These are phyloP conservation scores for Drosophila arizonae DNA, from an alignment of 1,140 invertebrate genomes.

Conservation along the genomic window DNA sequence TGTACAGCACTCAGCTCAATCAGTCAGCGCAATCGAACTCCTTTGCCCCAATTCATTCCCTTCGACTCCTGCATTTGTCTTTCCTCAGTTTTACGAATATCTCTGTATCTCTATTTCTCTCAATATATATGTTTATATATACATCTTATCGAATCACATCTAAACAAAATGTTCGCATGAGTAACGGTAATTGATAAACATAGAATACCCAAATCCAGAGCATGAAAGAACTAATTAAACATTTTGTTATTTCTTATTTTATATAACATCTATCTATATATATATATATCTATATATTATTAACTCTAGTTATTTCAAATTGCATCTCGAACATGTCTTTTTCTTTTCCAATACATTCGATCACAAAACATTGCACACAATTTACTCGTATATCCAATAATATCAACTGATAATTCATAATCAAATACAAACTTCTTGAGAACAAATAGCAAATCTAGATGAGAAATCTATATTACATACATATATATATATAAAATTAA, in stretches of 20 bases:
- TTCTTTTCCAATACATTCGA: constrained; percentile 18
- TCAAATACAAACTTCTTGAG: constrained; percentile 12
- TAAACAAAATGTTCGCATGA: constrained; percentile 36
- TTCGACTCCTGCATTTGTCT: too few relatives aligned
- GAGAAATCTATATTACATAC: too few relatives aligned
- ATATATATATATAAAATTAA: too few relatives aligned
- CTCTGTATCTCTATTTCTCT: too few relatives aligned
- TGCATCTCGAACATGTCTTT: constrained; percentile 9
- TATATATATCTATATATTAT: background rate
- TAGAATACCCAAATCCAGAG: constrained; percentile 11
- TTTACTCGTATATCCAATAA: constrained; percentile 18
- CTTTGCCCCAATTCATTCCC: too few relatives aligned
- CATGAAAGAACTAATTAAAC: constrained; percentile 24
- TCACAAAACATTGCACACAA: constrained; percentile 44
- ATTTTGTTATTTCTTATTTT: constrained; percentile 16
- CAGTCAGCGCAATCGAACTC: too few relatives aligned
- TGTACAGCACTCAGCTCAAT: too few relatives aligned
- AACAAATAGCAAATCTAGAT: too few relatives aligned
- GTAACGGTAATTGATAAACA: constrained; percentile 42
- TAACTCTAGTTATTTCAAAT: constrained; percentile 12
- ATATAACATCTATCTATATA: background rate
- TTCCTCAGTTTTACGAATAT: too few relatives aligned
- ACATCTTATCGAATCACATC: too few relatives aligned
- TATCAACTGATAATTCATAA: constrained; percentile 5
- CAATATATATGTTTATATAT: too few relatives aligned